These are phyloP conservation scores for Erebia palarica DNA, from an alignment of 2,888 invertebrate genomes.

Conservation along the genomic window DNA sequence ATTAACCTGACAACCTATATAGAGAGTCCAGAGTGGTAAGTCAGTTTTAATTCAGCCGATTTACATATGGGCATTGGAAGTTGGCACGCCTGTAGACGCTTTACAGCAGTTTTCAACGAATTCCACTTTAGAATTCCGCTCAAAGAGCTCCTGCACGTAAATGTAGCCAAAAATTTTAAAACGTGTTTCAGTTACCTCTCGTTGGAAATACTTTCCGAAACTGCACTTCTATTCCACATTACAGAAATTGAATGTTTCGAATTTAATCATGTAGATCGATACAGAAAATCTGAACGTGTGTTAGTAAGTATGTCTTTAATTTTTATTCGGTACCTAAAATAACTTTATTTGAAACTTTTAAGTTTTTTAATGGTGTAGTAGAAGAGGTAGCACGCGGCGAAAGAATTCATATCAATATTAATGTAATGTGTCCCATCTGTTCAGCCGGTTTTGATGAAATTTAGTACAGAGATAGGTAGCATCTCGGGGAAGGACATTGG, in stretches of 20 bases:
- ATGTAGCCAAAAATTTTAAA: slow-evolving; percentile 45
- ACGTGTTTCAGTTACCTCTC: slow-evolving; percentile 42
- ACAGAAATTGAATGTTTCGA: slow-evolving; percentile 14
- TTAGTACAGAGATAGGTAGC: too few relatives aligned
- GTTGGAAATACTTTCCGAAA: slow-evolving; percentile 32
- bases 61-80: background rate
- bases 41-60: background rate
- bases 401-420: too few relatives aligned
- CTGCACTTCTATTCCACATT: background rate
- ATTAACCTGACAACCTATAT: too few relatives aligned
- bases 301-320: background rate
- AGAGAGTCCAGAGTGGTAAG: too few relatives aligned
- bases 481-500: too few relatives aligned
- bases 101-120: slow-evolving; percentile 44
- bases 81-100: slow-evolving; percentile 11
- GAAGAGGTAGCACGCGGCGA: too few relatives aligned
- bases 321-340: too few relatives aligned
- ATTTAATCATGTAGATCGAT: background rate
- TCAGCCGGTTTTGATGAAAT: too few relatives aligned
- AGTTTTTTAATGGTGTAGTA: too few relatives aligned
- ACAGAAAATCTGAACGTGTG: background rate
- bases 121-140: slow-evolving; percentile 44
- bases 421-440: too few relatives aligned
- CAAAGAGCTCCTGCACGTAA: slow-evolving; percentile 51
- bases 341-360: too few relatives aligned